Conservation (phyloP, 2,797 vertebrate species). For the Lacerta viridis region DNA sequence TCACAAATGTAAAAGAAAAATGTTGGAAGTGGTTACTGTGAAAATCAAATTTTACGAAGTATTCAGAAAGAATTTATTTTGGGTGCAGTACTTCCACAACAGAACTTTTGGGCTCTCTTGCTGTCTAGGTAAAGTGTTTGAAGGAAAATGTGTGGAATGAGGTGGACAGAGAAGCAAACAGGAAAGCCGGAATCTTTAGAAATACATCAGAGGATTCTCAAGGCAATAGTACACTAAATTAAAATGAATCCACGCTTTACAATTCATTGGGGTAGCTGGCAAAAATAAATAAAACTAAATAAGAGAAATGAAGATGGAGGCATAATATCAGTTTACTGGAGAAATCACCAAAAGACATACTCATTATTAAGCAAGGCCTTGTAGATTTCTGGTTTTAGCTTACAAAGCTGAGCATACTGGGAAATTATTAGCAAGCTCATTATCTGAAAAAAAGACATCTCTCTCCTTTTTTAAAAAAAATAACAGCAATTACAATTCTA, state of each 20-base stretch:
- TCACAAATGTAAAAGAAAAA: neutral
- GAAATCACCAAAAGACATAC: neutral
- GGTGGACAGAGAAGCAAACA: neutral
- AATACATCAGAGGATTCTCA: constrained; percentile 21
- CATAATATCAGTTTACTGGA: neutral
- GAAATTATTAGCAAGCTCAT: neutral
- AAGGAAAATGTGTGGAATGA: constrained; percentile 13
- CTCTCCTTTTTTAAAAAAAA: neutral
- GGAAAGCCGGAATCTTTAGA: neutral
- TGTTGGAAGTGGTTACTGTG: neutral
- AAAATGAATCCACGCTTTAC: neutral
- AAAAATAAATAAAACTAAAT: neutral
- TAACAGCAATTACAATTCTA: neutral
- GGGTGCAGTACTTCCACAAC: neutral
- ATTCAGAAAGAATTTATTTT: neutral
- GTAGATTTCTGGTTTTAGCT: neutral
- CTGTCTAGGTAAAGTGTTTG: neutral
- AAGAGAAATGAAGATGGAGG: constrained; percentile 6
- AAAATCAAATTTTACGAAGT: neutral
- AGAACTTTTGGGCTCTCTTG: constrained; percentile 2
- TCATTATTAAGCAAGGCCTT: neutral
- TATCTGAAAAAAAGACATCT: neutral
- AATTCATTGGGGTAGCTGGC: neutral
- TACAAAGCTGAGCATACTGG: neutral
- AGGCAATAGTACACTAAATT: neutral